phyloP scores from a whole-genome alignment of 2,888 invertebrate species.

The Nebria brevicollis region DNA sequence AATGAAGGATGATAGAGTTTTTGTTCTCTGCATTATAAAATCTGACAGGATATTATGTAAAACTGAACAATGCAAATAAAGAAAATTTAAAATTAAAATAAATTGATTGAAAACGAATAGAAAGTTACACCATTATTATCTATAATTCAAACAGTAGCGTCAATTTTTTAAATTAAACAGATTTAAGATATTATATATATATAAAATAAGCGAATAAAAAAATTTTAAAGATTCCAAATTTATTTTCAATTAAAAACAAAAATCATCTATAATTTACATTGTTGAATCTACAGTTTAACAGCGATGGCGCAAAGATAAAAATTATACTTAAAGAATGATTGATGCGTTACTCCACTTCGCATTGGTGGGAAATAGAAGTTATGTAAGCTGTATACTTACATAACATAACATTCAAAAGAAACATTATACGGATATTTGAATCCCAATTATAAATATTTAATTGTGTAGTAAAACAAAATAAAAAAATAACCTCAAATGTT shows the following conservation, averaged over 20 bases:
- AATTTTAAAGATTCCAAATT: background rate
- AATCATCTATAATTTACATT: background rate
- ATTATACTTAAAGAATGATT: background rate
- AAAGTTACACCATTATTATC: background rate
- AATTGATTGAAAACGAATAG: background rate
- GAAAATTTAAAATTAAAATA: background rate
- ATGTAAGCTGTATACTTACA: background rate
- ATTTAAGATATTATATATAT: no score
- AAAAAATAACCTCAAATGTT: background rate
- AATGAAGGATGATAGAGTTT: background rate
- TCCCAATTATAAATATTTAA: slow-evolving; percentile 3
- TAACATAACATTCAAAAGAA: background rate
- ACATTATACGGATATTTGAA: background rate
- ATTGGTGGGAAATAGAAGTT: background rate
- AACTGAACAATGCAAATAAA: background rate
- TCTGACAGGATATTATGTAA: background rate
- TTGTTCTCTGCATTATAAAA: no score
- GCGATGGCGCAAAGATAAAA: background rate
- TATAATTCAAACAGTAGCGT: background rate
- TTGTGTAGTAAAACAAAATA: background rate
- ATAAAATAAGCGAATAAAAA: no score
- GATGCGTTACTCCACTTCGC: background rate
- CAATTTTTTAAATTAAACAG: background rate
- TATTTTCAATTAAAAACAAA: background rate
- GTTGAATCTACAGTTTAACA: background rate